Evolutionary conservation across 92 coral and sea anemone genomes (phyloP), one percentile per base, ranked within the genome.

Genomic region (Scolanthus callimorphus): DNA sequence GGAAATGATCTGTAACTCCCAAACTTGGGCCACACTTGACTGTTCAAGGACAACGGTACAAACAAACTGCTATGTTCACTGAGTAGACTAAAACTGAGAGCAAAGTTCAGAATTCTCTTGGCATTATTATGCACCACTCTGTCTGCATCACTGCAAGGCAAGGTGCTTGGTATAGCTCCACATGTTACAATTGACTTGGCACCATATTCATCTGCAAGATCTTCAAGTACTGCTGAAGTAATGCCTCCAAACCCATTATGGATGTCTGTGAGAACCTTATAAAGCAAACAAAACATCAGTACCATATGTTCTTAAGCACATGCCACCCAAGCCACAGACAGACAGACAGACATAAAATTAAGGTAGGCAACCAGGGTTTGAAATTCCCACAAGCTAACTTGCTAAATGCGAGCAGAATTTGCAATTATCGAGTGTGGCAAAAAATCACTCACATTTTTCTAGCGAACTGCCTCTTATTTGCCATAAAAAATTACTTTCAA

Each of bases 211-310:
- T 92, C 97, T 0, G 59, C 60, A 9, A 92, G 77, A 11, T 88
- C 92, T 74, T 88, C 80, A 39, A 92, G 55, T 13, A 88, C 51
- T 49, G 78, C 71, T 8, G 89, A 66, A 17, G 89, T 38, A 17
- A 92, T 46, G n/a, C 97, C 97, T n/a, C 89, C 96, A 80, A 92
- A 92, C 27, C 96, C 96, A 77, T 80, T 68, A 30, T 50, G 76
- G 25, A 92, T 71, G 28, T 92, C 97, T 12, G 96, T 62, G 13
- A 88, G 60, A 37, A 92, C 56, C 97, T 92, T 27, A 3, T 12
- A 20, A 15, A 19, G 64, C 15, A 15, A 34, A 34, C n/a, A n/a
- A n/a, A n/a, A n/a, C n/a, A n/a, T n/a, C n/a, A n/a, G n/a, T n/a
- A n/a, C n/a, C n/a, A n/a, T n/a, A n/a, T n/a, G n/a, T n/a, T n/a